Percentiles rank a stretch among this genome's conserved stretches.
These are phyloP conservation scores for Caenorhabditis sp. DNA, from an alignment of 2,888 invertebrate species.

Conservation along the genomic window DNA sequence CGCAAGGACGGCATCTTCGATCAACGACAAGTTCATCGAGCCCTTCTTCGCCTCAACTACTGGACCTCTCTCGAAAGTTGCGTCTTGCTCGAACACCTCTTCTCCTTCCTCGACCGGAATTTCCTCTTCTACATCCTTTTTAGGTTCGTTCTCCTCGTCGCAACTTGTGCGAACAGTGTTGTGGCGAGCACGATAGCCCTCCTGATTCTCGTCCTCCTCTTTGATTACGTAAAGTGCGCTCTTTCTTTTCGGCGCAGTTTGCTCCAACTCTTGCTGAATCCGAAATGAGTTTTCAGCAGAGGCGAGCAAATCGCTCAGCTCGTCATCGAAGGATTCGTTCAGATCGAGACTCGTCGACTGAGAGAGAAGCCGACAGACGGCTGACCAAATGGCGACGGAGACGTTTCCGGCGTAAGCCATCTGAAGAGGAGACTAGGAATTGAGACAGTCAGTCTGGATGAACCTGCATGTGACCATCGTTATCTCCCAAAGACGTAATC, in stretches of 20 bases:
- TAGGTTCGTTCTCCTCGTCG: slow-evolving; percentile 22
- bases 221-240: slow-evolving; percentile 11
- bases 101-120: not conserved
- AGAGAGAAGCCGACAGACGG: slow-evolving; percentile 41
- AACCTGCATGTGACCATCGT: slow-evolving; percentile 73
- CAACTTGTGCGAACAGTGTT: slow-evolving; percentile 47
- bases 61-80: not conserved
- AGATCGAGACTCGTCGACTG: slow-evolving; percentile 39
- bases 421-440: too few species aligned
- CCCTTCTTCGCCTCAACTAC: not conserved
- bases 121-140: not conserved
- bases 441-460: too few species aligned
- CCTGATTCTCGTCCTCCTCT: slow-evolving; percentile 45
- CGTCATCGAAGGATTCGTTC: slow-evolving; percentile 42
- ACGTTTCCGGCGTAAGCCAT: slow-evolving; percentile 75
- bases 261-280: not conserved
- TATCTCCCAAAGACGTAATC: slow-evolving; percentile 68
- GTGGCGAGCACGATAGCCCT: slow-evolving; percentile 46
- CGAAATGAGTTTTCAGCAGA: slow-evolving; percentile 44
- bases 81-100: slow-evolving; percentile 26
- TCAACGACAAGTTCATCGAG: slow-evolving; percentile 5
- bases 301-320: slow-evolving; percentile 24
- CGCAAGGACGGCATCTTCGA: not conserved
- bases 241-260: not conserved
- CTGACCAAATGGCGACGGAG: slow-evolving; percentile 63